Conservation (phyloP, 2,113 vertebrate genomes). For the Oncorhynchus kisutch region DNA sequence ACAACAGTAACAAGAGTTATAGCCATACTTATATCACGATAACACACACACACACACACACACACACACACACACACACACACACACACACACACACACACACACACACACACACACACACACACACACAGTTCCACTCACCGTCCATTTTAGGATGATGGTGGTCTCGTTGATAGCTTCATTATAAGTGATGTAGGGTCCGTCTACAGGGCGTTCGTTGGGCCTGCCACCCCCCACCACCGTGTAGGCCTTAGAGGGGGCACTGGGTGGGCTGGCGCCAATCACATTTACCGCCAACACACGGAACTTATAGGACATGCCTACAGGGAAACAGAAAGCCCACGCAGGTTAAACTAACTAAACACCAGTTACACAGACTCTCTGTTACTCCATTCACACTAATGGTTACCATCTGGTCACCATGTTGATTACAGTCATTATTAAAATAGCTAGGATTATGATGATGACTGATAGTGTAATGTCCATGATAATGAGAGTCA, state of each 20-base stretch:
- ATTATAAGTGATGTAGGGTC: slow-evolving; percentile 96
- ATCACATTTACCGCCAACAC: slow-evolving; percentile 93
- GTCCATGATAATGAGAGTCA: slow-evolving; percentile 12
- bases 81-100: neutral
- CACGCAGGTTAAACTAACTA: neutral
- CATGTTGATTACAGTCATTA: slow-evolving; percentile 58
- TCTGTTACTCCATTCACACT: neutral
- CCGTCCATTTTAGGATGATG: slow-evolving; percentile 98
- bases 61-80: neutral
- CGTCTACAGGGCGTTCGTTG: slow-evolving; percentile 85
- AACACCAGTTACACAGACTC: neutral
- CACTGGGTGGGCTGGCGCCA: slow-evolving; percentile 91
- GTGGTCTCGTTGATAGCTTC: slow-evolving; percentile 96
- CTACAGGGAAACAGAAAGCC: slow-evolving; percentile 56
- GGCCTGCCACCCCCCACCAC: slow-evolving; percentile 85
- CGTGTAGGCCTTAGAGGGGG: slow-evolving; percentile 85
- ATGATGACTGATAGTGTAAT: neutral
- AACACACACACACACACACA: neutral
- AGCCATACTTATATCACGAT: no score
- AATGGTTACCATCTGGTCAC: neutral
- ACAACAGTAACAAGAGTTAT: no score
- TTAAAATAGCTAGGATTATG: slow-evolving; percentile 54
- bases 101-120: neutral
- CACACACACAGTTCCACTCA: slow-evolving; percentile 57
- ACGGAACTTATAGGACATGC: slow-evolving; percentile 92